Base-by-base conservation (phyloP, 2,888 invertebrate species). In the Watsonalla binaria region DNA sequence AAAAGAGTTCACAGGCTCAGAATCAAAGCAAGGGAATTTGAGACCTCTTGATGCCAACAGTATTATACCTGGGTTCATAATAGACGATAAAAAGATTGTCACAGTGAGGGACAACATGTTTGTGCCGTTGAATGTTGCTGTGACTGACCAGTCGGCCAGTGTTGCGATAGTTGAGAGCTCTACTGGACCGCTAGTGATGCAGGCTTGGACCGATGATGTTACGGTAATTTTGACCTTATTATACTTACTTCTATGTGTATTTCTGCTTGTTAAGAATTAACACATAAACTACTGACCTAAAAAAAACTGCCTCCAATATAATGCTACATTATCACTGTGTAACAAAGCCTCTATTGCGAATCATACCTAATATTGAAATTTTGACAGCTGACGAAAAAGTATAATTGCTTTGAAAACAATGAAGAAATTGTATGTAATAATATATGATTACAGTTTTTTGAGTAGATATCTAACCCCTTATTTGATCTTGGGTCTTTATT, bases 41-140 rank as follows among this genome's bases (percentile, higher is more conserved):
- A 65, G 80, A 9, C 64, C 81, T 5, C 60, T 90, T 7, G 84
- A 84, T 8, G 82, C 78, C 0, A 80, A 77, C 61, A 82, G 75
- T 57, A 63, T 64, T 1, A 53, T 75, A 51, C 90, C 91, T 0
- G 91, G 86, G 0, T 83, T 91, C 51, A 70, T 86, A 6, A 51
- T 91, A 5, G 80, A 89, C 15, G 82, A 89, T 54, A 74, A 69
- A 51, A 84, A 80, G 60, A 75, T 91, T 42, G 57, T 90, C 0
- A 34, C 88, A n/a, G 69, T 91, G 33, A 80, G 76, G 63, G 70
- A 81, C 8, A 78, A 80, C 60, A 74, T 76, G 51, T 87, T 86
- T 68, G 75, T 82, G 48, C 56, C 72, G 39, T 53, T 82, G 45
- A 71, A 72, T 42, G 70, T 82, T 1, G 57, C 57, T 0, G 55